phyloP scores from a whole-genome alignment of 2,888 invertebrate species.

The Seira ritae region DNA sequence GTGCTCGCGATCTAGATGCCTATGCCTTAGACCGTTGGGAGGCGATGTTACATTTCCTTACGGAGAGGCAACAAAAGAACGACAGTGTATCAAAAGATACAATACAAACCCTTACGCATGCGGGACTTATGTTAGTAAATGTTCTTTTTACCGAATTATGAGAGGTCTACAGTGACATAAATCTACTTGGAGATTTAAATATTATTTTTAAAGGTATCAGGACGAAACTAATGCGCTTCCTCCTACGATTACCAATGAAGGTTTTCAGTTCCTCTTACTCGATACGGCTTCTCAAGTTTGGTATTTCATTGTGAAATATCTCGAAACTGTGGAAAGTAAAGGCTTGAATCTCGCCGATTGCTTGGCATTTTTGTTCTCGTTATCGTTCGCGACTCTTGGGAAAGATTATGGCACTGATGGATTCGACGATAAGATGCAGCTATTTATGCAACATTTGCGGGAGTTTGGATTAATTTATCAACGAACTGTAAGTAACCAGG shows the following conservation, averaged over 20 bases:
- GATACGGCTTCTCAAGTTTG: conserved; percentile 96
- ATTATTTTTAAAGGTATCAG: conserved; percentile 78
- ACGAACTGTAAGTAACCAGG: conserved; percentile 85
- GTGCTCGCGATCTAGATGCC: conserved; percentile 84
- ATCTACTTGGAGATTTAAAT: neutral
- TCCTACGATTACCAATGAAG: conserved; percentile 93
- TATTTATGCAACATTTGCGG: conserved; percentile 95
- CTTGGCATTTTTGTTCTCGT: conserved; percentile 95
- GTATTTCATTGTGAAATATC: conserved; percentile 97
- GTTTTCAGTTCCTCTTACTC: conserved; percentile 96
- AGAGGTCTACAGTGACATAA: neutral
- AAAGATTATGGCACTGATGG: conserved; percentile 98
- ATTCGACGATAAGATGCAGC: conserved; percentile 89
- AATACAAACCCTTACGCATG: conserved; percentile 92
- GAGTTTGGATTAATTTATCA: conserved; percentile 99
- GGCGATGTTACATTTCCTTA: conserved; percentile 97
- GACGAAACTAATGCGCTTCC: conserved; percentile 84
- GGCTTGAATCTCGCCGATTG: conserved; percentile 93
- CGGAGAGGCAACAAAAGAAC: conserved; percentile 83
- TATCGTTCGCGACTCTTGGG: conserved; percentile 95
- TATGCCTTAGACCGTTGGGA: conserved; percentile 97
- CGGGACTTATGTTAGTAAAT: conserved; percentile 90
- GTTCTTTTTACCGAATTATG: neutral
- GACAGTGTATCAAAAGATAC: conserved; percentile 96
- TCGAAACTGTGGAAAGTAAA: conserved; percentile 92